Evolutionary conservation across 2,797 vertebrate species (phyloP), one percentile per base, ranked within the genome.

Genomic region (Potorous gilbertii): DNA sequence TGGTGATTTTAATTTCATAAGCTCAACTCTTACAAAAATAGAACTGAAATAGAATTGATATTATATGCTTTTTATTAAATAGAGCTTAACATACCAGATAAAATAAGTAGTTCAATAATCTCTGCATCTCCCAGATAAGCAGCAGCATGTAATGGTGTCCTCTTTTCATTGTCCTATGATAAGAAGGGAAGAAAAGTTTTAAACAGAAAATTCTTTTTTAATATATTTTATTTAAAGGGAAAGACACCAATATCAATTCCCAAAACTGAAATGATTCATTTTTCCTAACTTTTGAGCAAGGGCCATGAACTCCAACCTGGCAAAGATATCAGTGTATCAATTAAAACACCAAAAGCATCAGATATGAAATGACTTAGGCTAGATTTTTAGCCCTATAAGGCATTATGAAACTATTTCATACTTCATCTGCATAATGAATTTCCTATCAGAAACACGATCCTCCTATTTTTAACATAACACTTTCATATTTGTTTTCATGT

Each of bases 71-170:
- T 74, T 96, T 96, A 97, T 91, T 94, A 90, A 54, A 97, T 4
- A 98, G 92, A 97, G 56, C 54, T 96, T 96, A 98, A 98, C 98
- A 96, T 99, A 99, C 99, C 99, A 99, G 99, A 99, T 98, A 99
- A 99, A 99, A 99, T 99, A 98, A 99, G 99, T 98, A 99, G 99
- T 98, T 99, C 99, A 98, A 99, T 99, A 98, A 99, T 99, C 99
- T 99, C 99, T 98, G 99, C 99, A 98, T 99, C 99, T 98, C 99
- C 99, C 90, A 99, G 99, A 98, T 99, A 99, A 90, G 99, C 99
- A 98, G 99, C 99, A 98, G 99, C 99, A 98, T 99, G 99, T 97
- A 99, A 98, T 55, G 99, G 99, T 59, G 99, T 99, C 98, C 99
- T 99, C 98, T 99, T 99, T 98, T 99, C 99, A 98, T 99, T 99